Conservation (phyloP, 2,113 vertebrate genomes). For the Psittacus erithacus region DNA sequence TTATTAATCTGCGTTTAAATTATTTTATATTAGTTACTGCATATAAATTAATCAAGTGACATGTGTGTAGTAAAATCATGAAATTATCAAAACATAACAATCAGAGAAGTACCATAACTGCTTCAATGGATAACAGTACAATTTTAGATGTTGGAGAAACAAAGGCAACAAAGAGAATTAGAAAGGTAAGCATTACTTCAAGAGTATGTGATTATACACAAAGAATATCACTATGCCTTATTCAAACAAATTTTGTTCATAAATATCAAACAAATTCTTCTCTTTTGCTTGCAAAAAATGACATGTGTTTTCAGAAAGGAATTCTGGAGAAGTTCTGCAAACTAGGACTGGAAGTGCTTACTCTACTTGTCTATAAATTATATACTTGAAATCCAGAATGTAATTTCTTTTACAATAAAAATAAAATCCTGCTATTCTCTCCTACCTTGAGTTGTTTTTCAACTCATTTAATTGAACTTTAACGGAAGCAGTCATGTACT, state of each 20-base stretch:
- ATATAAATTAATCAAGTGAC: not conserved
- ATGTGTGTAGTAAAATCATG: not conserved
- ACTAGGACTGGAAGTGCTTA: not conserved
- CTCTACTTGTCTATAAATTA: not conserved
- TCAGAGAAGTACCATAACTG: not conserved
- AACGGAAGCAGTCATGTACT: slow-evolving; percentile 9
- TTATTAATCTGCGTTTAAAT: not conserved
- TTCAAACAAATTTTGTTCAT: not conserved
- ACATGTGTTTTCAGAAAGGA: not conserved
- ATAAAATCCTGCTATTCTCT: not conserved
- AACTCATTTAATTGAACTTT: slow-evolving; percentile 36
- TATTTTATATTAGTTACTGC: not conserved
- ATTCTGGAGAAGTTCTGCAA: not conserved
- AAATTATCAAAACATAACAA: not conserved
- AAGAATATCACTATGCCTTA: not conserved
- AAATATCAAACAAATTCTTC: not conserved
- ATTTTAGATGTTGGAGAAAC: not conserved
- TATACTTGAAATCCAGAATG: not conserved
- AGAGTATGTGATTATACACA: not conserved
- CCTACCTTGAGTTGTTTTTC: slow-evolving; percentile 6
- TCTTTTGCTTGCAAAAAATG: not conserved
- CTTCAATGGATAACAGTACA: not conserved
- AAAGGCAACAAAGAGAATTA: not conserved
- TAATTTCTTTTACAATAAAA: not conserved
- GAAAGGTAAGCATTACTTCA: not conserved